Base-by-base conservation (phyloP, 2,797 vertebrate genomes). In the Leptoclinus maculatus region DNA sequence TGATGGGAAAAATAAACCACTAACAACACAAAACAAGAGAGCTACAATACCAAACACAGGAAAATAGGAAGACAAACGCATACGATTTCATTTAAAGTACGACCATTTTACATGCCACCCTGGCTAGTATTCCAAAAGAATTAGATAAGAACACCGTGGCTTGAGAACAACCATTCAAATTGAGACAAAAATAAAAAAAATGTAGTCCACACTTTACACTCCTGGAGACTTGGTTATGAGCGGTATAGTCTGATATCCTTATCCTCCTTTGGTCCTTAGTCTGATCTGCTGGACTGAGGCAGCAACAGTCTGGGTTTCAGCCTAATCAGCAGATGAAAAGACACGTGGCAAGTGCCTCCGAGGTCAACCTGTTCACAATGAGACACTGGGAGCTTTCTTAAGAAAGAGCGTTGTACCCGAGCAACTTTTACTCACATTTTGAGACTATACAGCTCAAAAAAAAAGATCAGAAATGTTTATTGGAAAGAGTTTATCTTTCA, bases 241-340 rank as follows among this genome's bases (percentile, higher is more conserved):
- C 53, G 32, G 32, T 45, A 58, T 17, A 38, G 36, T 34, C 63
- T 6, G 59, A 86, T 57, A 77, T 74, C 36, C 71, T 69, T 29
- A 56, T 69, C 83, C 56, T 73, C 45, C 23, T 76, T 82, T 62
- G 70, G 75, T 67, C 75, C 63, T 63, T 39, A 54, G 70, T 77
- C 78, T 79, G 80, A 83, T 80, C 78, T 79, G 60, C n/a, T 74
- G 65, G 27, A 83, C 51, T 59, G 25, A 19, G 29, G 19, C 19
- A 21, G 19, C 60, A 81, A 56, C 57, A 58, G 67, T 72, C 71
- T 76, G 59, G 57, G 65, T 75, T 63, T 71, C 16, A 64, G 67
- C 57, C 72, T 85, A 63, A 84, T 87, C 80, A 81, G 84, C 49
- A 83, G 82, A 86, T 47, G 60, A 64, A 41, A 71, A 65, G 65